Evolutionary conservation across 2,113 vertebrate genomes (phyloP), one percentile per base, ranked within the genome.

Genomic region (Pseudorhombus dupliciocellatus): DNA sequence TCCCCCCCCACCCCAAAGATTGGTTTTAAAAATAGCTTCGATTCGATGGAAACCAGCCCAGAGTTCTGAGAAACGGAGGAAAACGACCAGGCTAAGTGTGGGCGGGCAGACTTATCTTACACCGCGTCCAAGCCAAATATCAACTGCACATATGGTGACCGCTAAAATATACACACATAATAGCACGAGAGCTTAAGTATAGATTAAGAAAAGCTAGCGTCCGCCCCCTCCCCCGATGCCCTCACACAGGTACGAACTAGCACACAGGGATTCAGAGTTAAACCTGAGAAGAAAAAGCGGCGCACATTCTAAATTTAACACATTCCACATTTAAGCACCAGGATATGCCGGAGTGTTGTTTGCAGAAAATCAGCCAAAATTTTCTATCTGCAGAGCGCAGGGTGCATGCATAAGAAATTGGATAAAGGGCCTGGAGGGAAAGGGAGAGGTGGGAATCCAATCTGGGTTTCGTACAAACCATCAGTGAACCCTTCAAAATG

Each of bases 11-110:
- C 42, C 75, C 69, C 67, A 55, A 80, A 82, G 70, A 75, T 62
- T 0, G 2, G 46, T 59, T 79, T 81, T 93, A 94, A 92, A 94
- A 92, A 94, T 94, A 94, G 88, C 80, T 73, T 53, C 2, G 2
- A 73, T 80, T 87, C 21, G 46, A 85, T 85, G 81, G 85, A 86
- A 92, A 81, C 50, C 8, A 64, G 70, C 83, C 85, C n/a, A 4
- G 82, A 81, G 80, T 91, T 92, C 90, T 80, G 87, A 88, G 92
- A 91, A 92, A 84, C 34, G 62, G 44, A 69, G 52, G 85, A 77
- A 83, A 81, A 81, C 68, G 84, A 79, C 42, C 71, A 30, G 14
- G 80, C 37, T 69, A 42, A 14, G 80, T 77, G 88, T 86, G 44
- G 77, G 80, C 80, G 73, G 52, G 70, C 66, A 58, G 77, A 87